A percentile compares a stretch with the other conserved stretches of the same genome.
These are phyloP conservation scores for Lepeophtheirus salmonis DNA, from an alignment of 1,140 invertebrate genomes.

Conservation along the genomic window DNA sequence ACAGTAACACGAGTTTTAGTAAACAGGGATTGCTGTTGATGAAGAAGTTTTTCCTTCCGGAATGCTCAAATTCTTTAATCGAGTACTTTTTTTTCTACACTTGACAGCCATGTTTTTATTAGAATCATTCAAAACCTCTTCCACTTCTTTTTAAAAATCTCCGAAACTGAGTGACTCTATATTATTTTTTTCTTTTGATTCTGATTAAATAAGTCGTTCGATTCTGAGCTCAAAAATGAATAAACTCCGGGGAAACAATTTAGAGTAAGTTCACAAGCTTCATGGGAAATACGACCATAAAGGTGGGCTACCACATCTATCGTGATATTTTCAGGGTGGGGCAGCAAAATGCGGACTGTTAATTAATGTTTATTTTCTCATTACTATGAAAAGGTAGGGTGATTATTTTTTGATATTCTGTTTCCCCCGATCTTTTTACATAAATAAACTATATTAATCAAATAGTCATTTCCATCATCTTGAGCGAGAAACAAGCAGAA, in stretches of 20 bases:
- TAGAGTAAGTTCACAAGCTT: constrained; percentile 78
- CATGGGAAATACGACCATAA: constrained; percentile 76
- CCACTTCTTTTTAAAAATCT: constrained; percentile 78
- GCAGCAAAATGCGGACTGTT: too few species aligned
- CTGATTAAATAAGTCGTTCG: constrained; percentile 89
- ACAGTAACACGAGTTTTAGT: constrained; percentile 40
- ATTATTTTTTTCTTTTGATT: constrained; percentile 90
- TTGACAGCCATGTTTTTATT: constrained; percentile 88
- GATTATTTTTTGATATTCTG: too few species aligned
- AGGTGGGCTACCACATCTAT: constrained; percentile 94
- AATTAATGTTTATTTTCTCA: too few species aligned
- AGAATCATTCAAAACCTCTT: constrained; percentile 83
- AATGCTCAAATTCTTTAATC: constrained; percentile 87
- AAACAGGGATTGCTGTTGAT: constrained; percentile 95
- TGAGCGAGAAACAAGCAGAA: too few species aligned
- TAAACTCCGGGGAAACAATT: constrained; percentile 97
- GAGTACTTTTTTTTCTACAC: constrained; percentile 69
- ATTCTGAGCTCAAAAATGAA: constrained; percentile 81
- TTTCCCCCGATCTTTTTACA: too few species aligned
- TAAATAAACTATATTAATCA: too few species aligned
- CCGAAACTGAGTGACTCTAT: constrained; percentile 78
- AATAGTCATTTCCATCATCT: too few species aligned
- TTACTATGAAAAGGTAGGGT: too few species aligned
- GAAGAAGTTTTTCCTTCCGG: constrained; percentile 88
- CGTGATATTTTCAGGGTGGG: constrained; percentile 90